Base-by-base conservation (phyloP, 92 coral and sea anemone species). In the Phenganax stokvisi region DNA sequence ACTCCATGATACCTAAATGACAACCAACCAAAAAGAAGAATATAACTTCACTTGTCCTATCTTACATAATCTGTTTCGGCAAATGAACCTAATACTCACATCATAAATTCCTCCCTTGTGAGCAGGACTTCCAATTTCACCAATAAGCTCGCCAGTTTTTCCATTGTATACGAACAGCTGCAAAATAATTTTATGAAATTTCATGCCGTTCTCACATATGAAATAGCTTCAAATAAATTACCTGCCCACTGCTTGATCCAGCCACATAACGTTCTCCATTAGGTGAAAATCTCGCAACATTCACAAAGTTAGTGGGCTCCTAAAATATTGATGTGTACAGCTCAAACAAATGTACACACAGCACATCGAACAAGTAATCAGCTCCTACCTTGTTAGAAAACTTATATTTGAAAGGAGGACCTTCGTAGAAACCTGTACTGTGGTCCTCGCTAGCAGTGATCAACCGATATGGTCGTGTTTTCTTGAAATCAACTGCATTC, bases 161-260 rank as follows among this genome's bases (percentile, higher is more conserved):
- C 98, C 97, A 72, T 91, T 89, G 84, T 77, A 91, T 17, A 91
- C 30, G 74, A 75, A 88, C 58, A 92, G 57, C 97, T 93, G 72
- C 25, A 61, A 52, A 20, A 79, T 9, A 11, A 69, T 30, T 20
- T 20, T 1, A 27, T 27, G 27, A 12, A 31, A 4, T 69, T 15
- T 12, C 7, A 15, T 61, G 6, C 25, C 28, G 13, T 37, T 37
- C 47, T 5, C 16, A 12, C 2, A 27, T 31, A 54, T 1, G 51
- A 30, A 28, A 20, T 54, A 7, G 10, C 56, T 20, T 15, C 7
- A 29, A n/a, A 37, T 3, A 10, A 58, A 53, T 31, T 80, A 96
- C 99, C 87, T 84, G 80, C 58, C 99, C 97, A 87, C 88, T 92
- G 53, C 96, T 85, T 47, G 92, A 93, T n/a, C 92, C 99, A 75